phyloP scores from a whole-genome alignment of 2,797 vertebrate species.

The Gallinago stenura region DNA sequence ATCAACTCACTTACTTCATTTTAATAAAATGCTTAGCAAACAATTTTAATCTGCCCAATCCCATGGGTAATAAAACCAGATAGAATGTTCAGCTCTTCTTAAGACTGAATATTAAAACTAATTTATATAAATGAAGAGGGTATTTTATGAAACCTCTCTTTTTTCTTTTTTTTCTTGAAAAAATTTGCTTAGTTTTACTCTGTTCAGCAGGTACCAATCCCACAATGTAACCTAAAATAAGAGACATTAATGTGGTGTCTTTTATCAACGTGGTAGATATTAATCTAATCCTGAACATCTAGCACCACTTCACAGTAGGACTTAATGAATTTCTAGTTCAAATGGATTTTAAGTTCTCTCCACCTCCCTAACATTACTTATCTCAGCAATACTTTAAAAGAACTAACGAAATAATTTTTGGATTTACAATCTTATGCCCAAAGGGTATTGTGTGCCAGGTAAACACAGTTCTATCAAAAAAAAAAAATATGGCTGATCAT shows the following conservation, averaged over 20 bases:
- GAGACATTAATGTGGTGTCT: not conserved
- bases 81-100: not conserved
- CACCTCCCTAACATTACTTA: fast-evolving
- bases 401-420: fast-evolving
- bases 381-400: not conserved
- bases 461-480: not conserved
- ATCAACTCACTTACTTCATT: not conserved
- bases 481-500: not conserved
- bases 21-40: not conserved
- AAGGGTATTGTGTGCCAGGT: not conserved
- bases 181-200: not conserved
- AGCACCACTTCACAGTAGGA: not conserved
- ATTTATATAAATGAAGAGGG: not conserved
- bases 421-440: not conserved
- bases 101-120: not conserved
- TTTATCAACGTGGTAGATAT: not conserved
- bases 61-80: not conserved
- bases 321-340: not conserved
- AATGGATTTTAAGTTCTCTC: not conserved
- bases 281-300: not conserved
- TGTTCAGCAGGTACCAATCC: not conserved
- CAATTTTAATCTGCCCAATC: not conserved
- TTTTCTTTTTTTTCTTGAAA: not conserved
- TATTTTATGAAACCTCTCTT: not conserved
- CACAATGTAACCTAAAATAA: not conserved